These are phyloP conservation scores for Cnemophilus loriae DNA, from an alignment of 2,113 vertebrate genomes.

Conservation along the genomic window DNA sequence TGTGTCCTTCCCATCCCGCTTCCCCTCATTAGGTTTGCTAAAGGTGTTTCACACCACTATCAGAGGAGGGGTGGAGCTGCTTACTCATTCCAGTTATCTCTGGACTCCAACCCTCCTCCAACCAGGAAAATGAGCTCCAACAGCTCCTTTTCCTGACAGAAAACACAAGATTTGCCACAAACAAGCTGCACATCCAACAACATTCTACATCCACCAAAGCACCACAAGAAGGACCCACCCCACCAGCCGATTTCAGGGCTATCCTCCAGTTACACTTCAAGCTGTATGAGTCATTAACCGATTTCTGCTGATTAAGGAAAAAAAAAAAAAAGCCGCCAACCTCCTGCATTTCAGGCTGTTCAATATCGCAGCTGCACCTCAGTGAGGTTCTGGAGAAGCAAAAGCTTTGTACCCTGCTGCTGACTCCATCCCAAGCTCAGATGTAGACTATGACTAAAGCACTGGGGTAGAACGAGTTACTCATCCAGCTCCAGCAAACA, in stretches of 20 bases:
- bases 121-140: background rate
- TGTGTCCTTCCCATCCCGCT: background rate
- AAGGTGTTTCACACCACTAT: background rate
- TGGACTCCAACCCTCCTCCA: background rate
- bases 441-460: background rate
- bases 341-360: background rate
- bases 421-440: background rate
- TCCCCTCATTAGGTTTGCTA: background rate
- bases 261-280: background rate
- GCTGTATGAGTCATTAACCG: background rate
- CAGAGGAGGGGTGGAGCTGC: background rate
- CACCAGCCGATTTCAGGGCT: background rate
- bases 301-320: background rate
- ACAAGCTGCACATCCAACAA: background rate
- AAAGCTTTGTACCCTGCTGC: background rate
- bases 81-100: background rate
- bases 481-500: background rate
- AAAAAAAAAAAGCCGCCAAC: background rate
- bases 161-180: background rate
- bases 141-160: background rate
- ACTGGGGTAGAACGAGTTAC: rapidly evolving
- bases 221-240: background rate
- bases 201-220: background rate
- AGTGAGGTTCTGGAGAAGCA: background rate
- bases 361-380: background rate